Evolutionary conservation across 2,888 invertebrate species (phyloP).

Genomic region (Elmis aenea): DNA sequence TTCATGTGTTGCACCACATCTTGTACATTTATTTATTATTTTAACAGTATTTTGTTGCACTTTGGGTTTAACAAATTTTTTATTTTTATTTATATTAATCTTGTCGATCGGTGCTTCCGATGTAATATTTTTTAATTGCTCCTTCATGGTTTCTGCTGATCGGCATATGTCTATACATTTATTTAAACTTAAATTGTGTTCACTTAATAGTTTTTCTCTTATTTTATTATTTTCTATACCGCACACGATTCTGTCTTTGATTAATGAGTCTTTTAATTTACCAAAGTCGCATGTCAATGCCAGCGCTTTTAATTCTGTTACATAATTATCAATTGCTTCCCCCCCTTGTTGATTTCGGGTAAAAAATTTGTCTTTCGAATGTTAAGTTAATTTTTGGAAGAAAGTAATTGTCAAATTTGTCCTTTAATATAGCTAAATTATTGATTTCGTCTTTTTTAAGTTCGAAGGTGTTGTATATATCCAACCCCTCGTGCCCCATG

Average conservation of each 20-base stretch:
- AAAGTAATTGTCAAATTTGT: constrained; percentile 23
- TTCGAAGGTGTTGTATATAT: constrained; percentile 24
- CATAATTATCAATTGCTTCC: constrained; percentile 18
- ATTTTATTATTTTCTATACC: constrained; percentile 18
- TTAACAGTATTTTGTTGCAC: not conserved
- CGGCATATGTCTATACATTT: not conserved
- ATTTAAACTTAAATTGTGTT: not conserved
- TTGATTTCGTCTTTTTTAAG: constrained; percentile 15
- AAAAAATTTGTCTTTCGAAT: constrained; percentile 21
- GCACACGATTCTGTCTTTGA: constrained; percentile 18
- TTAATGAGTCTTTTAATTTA: not conserved
- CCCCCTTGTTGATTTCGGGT: constrained; percentile 10
- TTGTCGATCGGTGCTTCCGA: no score
- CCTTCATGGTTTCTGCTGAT: not conserved
- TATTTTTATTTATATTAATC: no score
- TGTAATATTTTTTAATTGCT: not conserved
- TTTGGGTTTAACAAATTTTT: no score
- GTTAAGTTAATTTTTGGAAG: constrained; percentile 21
- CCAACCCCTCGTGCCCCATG: constrained; percentile 25
- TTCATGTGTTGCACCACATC: no score
- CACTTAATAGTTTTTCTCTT: constrained; percentile 12
- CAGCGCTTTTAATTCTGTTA: constrained; percentile 14
- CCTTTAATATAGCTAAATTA: no score
- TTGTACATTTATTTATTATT: not conserved
- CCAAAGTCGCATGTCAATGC: constrained; percentile 7